These are phyloP conservation scores for Hydractinia echinata DNA, from an alignment of 30 jellyfish, hydroid and myxozoan genomes.

Conservation along the genomic window DNA sequence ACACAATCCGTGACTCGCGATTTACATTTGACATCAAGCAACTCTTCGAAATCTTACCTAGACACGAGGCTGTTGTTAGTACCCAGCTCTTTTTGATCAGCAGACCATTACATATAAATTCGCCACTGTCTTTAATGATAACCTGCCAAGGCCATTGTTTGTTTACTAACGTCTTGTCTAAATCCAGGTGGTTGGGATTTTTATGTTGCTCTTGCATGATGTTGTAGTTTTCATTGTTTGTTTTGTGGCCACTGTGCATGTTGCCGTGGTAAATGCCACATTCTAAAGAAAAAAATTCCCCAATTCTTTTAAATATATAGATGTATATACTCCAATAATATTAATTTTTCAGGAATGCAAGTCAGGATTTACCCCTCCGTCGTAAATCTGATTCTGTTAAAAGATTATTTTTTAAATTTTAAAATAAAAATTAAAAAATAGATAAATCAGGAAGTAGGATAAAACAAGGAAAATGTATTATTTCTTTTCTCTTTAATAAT, in stretches of 20 bases:
- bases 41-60: slow-evolving; percentile 11
- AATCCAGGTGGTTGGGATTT: slow-evolving; percentile 3
- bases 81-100: slow-evolving; percentile 20
- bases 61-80: slow-evolving; percentile 35
- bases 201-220: not conserved
- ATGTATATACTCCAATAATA: too few relatives aligned
- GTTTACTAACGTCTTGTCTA: not conserved
- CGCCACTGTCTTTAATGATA: slow-evolving; percentile 1
- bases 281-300: not conserved
- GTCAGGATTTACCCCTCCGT: too few relatives aligned
- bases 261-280: slow-evolving; percentile 16
- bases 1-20: too few relatives aligned
- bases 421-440: too few relatives aligned
- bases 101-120: slow-evolving; percentile 16
- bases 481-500: too few relatives aligned
- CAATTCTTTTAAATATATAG: too few relatives aligned
- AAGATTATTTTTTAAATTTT: too few relatives aligned
- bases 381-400: too few relatives aligned
- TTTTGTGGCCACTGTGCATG: slow-evolving; percentile 16
- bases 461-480: too few relatives aligned
- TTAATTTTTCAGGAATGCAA: too few relatives aligned
- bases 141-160: slow-evolving; percentile 34
- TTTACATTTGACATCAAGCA: too few relatives aligned
- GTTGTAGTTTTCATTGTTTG: slow-evolving; percentile 2
- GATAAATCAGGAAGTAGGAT: too few relatives aligned